These are phyloP conservation scores for Lasioglossum morio DNA, from an alignment of 2,888 invertebrate genomes.

Conservation along the genomic window DNA sequence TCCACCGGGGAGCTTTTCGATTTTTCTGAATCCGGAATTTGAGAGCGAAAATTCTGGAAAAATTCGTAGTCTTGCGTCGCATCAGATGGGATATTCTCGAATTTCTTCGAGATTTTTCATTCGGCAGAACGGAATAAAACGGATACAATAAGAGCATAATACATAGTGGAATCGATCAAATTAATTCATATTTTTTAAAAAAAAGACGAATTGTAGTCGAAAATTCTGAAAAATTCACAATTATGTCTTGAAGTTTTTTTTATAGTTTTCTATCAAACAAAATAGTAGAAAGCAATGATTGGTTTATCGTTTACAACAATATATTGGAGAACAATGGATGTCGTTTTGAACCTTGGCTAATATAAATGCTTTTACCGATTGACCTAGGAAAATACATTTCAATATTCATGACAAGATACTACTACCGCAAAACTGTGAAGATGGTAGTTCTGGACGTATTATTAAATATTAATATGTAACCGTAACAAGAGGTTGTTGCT, in stretches of 20 bases:
- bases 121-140: no score
- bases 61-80: neutral
- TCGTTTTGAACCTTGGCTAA: no score
- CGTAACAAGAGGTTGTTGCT: slow-evolving; percentile 21
- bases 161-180: no score
- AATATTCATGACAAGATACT: no score
- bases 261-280: neutral
- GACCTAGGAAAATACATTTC: no score
- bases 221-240: neutral
- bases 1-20: neutral
- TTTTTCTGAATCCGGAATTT: neutral
- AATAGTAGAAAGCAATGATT: neutral
- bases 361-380: no score
- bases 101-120: neutral
- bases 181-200: no score
- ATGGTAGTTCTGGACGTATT: neutral
- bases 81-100: neutral
- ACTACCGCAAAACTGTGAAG: no score
- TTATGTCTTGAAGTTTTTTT: neutral
- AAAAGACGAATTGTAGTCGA: neutral
- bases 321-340: no score
- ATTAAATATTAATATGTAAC: slow-evolving; percentile 42
- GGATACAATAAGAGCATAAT: no score
- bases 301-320: no score
- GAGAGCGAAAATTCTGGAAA: neutral